Conservation (phyloP, 1,140 invertebrate genomes). For the Matsumurasca onukii region DNA sequence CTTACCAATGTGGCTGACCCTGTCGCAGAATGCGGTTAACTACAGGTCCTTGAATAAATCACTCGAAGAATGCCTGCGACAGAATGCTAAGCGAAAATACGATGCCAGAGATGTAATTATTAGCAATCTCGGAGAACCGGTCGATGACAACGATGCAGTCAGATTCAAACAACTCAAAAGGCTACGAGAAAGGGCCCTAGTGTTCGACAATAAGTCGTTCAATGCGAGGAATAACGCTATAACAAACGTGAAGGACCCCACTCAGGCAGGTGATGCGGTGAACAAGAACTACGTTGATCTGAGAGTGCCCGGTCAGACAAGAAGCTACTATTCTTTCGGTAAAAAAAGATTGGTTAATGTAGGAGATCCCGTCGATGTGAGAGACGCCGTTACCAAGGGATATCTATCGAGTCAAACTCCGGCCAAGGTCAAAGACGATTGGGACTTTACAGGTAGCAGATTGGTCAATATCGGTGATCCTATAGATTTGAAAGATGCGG, state of each 20-base stretch:
- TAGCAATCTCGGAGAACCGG: not conserved
- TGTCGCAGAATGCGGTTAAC: not conserved
- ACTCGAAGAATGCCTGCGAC: not conserved
- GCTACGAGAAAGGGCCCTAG: not conserved
- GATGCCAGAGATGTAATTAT: not conserved
- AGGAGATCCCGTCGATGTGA: not conserved
- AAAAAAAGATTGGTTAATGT: slow-evolving; percentile 9
- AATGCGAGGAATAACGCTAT: not conserved
- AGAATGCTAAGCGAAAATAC: not conserved
- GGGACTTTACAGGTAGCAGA: not conserved
- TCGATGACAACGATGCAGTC: not conserved
- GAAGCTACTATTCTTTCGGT: not conserved
- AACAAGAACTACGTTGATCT: not conserved
- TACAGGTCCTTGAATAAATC: not conserved
- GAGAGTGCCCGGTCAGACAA: not conserved
- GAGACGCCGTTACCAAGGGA: not conserved
- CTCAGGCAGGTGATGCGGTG: not conserved
- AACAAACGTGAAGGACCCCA: not conserved
- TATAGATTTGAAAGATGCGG: not conserved
- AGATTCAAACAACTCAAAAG: not conserved
- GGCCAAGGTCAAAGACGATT: not conserved
- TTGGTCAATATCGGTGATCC: not conserved
- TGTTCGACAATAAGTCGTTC: not conserved
- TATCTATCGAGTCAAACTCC: not conserved
- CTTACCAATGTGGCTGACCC: not conserved